phyloP scores from a whole-genome alignment of 2,113 vertebrate genomes.

The Scomber scombrus region DNA sequence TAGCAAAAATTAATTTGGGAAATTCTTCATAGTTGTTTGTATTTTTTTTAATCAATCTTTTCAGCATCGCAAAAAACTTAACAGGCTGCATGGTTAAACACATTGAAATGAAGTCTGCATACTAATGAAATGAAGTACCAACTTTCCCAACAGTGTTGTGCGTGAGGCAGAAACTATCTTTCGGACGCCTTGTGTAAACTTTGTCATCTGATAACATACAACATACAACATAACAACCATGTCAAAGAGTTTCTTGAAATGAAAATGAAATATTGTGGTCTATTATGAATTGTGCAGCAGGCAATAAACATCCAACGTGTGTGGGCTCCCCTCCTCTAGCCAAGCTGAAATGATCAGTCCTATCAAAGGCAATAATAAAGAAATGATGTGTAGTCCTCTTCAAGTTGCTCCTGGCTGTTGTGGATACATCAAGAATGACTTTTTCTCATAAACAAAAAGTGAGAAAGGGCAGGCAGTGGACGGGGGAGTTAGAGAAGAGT shows the following conservation, averaged over 20 bases:
- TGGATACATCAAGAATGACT: neutral
- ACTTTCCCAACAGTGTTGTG: neutral
- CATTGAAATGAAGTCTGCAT: constrained; percentile 3
- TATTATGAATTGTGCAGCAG: constrained; percentile 15
- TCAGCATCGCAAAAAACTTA: neutral
- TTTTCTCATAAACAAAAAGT: neutral
- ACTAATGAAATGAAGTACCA: neutral
- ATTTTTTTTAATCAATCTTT: neutral
- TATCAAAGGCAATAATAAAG: constrained; percentile 3
- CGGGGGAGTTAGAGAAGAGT: neutral
- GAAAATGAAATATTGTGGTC: constrained; percentile 9
- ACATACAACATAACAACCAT: too few relatives aligned
- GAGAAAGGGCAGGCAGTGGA: neutral
- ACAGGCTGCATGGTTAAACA: neutral
- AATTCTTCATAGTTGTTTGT: constrained; percentile 3
- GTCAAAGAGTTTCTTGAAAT: too few relatives aligned
- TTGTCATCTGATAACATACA: constrained; percentile 2
- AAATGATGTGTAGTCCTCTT: neutral
- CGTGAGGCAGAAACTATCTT: constrained; percentile 1
- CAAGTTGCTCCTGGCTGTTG: neutral
- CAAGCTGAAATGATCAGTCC: neutral
- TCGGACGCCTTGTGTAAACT: constrained; percentile 31
- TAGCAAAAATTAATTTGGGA: neutral
- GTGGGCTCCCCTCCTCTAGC: neutral
- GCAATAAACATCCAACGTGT: constrained; percentile 11